Percentiles rank a stretch among this genome's conserved stretches.
Evolutionary conservation across 2,888 invertebrate species (phyloP).

Genomic region (Ptycholaimellus sp.): DNA sequence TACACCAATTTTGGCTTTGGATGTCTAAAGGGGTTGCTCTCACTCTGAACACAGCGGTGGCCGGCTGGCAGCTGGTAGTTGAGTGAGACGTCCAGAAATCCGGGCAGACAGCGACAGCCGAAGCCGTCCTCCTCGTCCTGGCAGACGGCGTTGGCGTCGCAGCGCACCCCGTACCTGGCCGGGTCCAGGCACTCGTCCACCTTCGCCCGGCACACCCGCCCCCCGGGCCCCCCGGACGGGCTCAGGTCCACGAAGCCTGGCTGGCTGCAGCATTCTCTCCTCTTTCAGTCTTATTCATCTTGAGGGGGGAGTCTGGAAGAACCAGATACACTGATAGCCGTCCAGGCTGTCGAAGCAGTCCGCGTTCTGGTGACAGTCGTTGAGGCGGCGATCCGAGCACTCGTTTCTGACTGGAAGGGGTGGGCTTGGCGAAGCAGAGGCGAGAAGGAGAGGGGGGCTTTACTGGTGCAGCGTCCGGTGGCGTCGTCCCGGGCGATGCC

Average conservation of each 20-base stretch:
- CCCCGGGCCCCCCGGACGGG: constrained; percentile 8
- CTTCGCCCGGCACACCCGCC: constrained; percentile 15
- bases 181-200: constrained; percentile 23
- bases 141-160: constrained; percentile 21
- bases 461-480: no score
- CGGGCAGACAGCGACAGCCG: constrained; percentile 20
- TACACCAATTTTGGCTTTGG: no score
- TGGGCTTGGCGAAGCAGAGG: constrained; percentile 21
- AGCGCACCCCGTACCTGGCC: constrained; percentile 17
- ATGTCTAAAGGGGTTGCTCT: no score
- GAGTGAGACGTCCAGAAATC: constrained; percentile 24
- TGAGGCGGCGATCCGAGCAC: constrained; percentile 17
- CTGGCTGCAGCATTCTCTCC: no score
- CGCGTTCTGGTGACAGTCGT: constrained; percentile 20
- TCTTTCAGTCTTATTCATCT: no score
- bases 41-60: constrained; percentile 21
- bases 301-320: no score
- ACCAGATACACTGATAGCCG: no score
- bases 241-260: constrained; percentile 23
- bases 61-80: constrained; percentile 20
- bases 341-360: constrained; percentile 21
- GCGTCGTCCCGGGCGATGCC: no score
- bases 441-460: no score
- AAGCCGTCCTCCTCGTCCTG: constrained; percentile 20
- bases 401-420: constrained; percentile 23